These are phyloP conservation scores for Drosophila parvula DNA, from an alignment of 1,140 invertebrate genomes.

Conservation along the genomic window DNA sequence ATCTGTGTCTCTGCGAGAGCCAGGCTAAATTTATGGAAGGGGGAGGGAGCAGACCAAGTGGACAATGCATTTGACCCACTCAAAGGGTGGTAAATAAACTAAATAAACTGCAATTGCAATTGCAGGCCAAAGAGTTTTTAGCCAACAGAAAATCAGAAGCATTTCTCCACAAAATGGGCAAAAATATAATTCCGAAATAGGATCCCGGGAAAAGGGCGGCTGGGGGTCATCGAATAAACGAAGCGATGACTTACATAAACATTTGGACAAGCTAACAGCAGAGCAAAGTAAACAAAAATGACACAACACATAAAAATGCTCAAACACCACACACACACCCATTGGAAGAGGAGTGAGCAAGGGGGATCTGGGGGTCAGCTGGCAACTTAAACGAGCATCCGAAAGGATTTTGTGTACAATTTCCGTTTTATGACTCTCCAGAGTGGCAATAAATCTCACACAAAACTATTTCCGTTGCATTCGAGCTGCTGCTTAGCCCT, in stretches of 20 bases:
- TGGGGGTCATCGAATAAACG: slow-evolving; percentile 68
- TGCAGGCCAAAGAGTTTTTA: slow-evolving; percentile 76
- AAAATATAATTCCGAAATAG: slow-evolving; percentile 80
- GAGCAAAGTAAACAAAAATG: slow-evolving; percentile 76
- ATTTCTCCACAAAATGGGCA: slow-evolving; percentile 72
- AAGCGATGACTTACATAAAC: slow-evolving; percentile 82
- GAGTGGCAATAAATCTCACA: slow-evolving; percentile 84
- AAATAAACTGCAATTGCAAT: slow-evolving; percentile 80
- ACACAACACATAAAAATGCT: slow-evolving; percentile 79
- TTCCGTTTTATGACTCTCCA: slow-evolving; percentile 84
- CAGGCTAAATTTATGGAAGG: slow-evolving; percentile 43
- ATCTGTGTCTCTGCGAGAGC: slow-evolving; percentile 46
- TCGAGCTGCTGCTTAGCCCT: slow-evolving; percentile 68
- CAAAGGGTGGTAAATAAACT: slow-evolving; percentile 75
- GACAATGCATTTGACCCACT: slow-evolving; percentile 71
- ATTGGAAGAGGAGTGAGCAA: neutral
- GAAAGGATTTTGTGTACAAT: slow-evolving; percentile 84
- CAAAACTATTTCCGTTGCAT: slow-evolving; percentile 84
- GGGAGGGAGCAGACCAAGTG: slow-evolving; percentile 1
- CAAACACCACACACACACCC: slow-evolving; percentile 42
- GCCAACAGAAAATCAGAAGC: slow-evolving; percentile 72
- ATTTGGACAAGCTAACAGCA: slow-evolving; percentile 72
- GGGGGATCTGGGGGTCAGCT: slow-evolving; percentile 24
- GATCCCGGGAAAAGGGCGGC: slow-evolving; percentile 27
- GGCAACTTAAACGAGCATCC: slow-evolving; percentile 81